Conservation (phyloP, 1,140 invertebrate genomes). For the Heliconius melpomene region DNA sequence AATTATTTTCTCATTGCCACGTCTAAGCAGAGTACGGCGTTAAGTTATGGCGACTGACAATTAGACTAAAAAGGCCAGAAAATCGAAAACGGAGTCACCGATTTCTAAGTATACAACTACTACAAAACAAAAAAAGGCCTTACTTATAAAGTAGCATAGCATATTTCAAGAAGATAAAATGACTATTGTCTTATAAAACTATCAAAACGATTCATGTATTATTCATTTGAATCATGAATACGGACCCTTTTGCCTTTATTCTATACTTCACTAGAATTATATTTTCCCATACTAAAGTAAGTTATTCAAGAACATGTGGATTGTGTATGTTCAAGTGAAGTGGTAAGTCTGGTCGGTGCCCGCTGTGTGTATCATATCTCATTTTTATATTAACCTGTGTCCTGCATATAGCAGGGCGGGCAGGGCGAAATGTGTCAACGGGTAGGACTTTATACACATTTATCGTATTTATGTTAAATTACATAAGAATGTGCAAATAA, state of each 20-base stretch:
- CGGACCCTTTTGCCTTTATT: background rate
- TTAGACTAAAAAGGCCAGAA: too few species aligned
- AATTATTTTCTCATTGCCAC: too few species aligned
- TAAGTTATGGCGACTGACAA: too few species aligned
- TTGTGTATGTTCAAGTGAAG: constrained; percentile 1
- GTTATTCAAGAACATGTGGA: background rate
- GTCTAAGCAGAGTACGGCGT: too few species aligned
- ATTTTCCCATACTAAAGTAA: background rate
- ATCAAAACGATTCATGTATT: background rate
- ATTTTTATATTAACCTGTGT: background rate
- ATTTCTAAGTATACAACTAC: too few species aligned
- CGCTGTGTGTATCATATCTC: background rate
- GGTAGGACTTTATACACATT: too few species aligned
- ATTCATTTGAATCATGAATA: constrained; percentile 6
- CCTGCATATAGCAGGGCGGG: background rate
- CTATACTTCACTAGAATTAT: too few species aligned
- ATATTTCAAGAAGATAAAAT: background rate
- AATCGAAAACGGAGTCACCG: too few species aligned
- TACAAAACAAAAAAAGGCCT: background rate
- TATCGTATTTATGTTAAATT: too few species aligned
- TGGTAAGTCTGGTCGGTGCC: background rate
- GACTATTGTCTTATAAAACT: constrained; percentile 1
- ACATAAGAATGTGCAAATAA: too few species aligned
- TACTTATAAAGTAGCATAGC: too few species aligned
- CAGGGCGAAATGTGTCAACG: too few species aligned